Conservation (phyloP, 1,140 invertebrate species). For the Sesamia nonagrioides region DNA sequence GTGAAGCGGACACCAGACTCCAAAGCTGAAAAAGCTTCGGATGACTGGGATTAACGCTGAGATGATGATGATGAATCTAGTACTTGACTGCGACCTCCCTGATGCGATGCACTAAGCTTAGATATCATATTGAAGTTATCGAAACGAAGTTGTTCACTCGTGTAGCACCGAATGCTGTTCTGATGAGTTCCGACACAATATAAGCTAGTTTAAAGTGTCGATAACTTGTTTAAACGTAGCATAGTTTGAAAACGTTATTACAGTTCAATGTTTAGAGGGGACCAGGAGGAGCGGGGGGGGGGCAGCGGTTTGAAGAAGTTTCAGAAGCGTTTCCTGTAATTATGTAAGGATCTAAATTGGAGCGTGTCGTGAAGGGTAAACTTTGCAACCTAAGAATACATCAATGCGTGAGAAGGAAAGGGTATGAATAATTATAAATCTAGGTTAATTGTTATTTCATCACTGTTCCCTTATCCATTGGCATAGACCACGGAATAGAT, state of each 20-base stretch:
- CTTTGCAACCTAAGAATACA: neutral
- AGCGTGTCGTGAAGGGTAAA: neutral
- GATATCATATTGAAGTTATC: neutral
- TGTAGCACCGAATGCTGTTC: neutral
- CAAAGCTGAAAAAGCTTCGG: no score
- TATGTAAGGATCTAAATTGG: neutral
- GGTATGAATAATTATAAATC: neutral
- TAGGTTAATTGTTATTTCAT: no score
- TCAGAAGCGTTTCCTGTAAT: neutral
- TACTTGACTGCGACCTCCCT: no score
- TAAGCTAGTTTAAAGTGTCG: constrained; percentile 4
- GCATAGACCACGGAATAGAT: no score
- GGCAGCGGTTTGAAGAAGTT: neutral
- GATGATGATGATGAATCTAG: no score
- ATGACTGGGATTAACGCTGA: no score
- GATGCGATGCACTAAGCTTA: no score
- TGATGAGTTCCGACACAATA: constrained; percentile 21
- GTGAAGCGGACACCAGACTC: no score
- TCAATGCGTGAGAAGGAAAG: neutral
- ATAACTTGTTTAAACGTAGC: constrained; percentile 11
- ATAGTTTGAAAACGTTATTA: constrained; percentile 23
- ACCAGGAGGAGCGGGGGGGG: no score
- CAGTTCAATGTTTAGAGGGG: neutral
- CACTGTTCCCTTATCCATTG: no score
- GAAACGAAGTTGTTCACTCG: neutral